Percentiles rank a stretch among this genome's conserved stretches.
Evolutionary conservation across 53 echinoderm and acorn worm species (phyloP).

Genomic region (Hippasteria phrygiana): DNA sequence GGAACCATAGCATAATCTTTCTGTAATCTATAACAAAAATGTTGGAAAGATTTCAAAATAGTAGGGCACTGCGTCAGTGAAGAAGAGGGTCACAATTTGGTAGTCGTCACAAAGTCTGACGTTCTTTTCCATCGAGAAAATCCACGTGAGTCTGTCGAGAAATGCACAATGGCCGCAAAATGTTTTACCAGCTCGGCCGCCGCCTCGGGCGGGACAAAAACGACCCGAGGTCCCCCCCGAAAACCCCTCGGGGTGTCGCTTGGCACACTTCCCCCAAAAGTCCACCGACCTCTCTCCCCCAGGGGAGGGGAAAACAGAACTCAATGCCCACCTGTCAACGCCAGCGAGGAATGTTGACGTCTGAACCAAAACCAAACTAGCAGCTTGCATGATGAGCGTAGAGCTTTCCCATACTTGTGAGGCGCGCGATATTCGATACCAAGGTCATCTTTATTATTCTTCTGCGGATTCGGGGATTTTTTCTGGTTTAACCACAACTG

Average conservation of each 20-base stretch:
- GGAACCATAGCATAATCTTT: too few relatives aligned
- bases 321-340: neutral
- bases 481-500: neutral
- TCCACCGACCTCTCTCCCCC: neutral
- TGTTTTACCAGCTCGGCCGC: neutral
- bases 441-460: slow-evolving; percentile 1
- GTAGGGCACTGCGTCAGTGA: too few relatives aligned
- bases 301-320: neutral
- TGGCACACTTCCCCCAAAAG: slow-evolving; percentile 4
- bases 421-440: neutral
- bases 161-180: neutral
- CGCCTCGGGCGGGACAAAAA: neutral
- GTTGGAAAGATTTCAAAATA: too few relatives aligned
- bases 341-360: slow-evolving; percentile 7
- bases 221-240: neutral
- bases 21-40: too few relatives aligned
- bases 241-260: neutral
- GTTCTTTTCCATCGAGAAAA: too few relatives aligned
- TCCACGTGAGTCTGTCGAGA: neutral
- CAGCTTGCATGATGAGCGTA: neutral
- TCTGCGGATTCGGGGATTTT: neutral
- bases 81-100: too few relatives aligned
- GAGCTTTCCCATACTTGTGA: neutral
- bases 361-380: neutral
- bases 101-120: too few relatives aligned